Percentiles rank a stretch among this genome's conserved stretches.
These are phyloP conservation scores for Steinernema khuongi DNA, from an alignment of 1,140 invertebrate species.

Conservation along the genomic window DNA sequence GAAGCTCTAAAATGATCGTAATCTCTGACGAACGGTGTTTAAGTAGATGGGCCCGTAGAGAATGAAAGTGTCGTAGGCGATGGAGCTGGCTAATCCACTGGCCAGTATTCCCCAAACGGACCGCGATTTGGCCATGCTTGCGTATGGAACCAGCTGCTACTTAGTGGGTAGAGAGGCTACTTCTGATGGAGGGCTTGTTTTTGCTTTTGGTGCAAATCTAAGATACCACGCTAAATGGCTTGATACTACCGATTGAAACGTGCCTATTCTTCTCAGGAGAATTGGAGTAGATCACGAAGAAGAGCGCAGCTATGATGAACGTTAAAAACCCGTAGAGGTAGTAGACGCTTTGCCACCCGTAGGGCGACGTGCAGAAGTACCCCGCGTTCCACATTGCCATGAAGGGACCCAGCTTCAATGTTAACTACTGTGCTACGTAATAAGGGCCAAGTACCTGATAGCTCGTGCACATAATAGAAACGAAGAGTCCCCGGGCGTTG, in stretches of 20 bases:
- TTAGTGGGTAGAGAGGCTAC: not conserved
- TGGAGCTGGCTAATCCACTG: not conserved
- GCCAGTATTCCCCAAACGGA: constrained; percentile 6
- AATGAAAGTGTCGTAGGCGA: not conserved
- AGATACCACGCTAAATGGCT: not conserved
- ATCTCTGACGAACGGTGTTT: not conserved
- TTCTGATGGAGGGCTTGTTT: not conserved
- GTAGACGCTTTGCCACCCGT: not conserved
- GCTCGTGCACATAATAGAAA: not conserved
- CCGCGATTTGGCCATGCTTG: not conserved
- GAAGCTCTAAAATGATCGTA: not conserved
- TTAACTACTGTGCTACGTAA: too few relatives aligned
- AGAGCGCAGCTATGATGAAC: not conserved
- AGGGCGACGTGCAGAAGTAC: not conserved
- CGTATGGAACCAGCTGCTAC: not conserved
- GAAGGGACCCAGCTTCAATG: not conserved
- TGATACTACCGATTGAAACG: not conserved
- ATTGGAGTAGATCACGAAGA: not conserved
- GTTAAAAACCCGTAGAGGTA: not conserved
- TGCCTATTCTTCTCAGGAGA: not conserved
- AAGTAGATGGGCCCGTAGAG: constrained; percentile 6
- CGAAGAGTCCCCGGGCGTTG: not conserved
- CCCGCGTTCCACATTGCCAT: not conserved
- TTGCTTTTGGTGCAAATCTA: not conserved
- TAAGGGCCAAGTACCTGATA: too few relatives aligned